These are phyloP conservation scores for Lampris incognitus DNA, from an alignment of 2,113 vertebrate species.

Conservation along the genomic window DNA sequence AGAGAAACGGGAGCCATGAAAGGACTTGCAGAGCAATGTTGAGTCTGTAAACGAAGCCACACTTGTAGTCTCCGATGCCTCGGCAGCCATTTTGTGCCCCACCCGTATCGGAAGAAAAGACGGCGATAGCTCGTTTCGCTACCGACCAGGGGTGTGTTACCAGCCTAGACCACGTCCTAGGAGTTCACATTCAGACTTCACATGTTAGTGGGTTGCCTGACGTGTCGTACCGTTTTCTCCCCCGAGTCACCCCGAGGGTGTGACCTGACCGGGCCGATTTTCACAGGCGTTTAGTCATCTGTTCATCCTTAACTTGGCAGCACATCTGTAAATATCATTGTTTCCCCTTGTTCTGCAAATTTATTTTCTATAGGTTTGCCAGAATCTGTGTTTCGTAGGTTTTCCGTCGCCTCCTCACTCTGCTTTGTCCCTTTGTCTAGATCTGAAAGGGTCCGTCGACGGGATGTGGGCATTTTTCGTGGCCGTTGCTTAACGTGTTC, in stretches of 20 bases:
- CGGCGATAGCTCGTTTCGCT: not conserved
- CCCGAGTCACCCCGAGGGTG: not conserved
- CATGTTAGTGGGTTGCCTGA: not conserved
- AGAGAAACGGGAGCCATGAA: constrained; percentile 14
- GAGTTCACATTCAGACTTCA: not conserved
- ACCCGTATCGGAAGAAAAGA: constrained; percentile 20
- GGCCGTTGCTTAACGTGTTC: not conserved
- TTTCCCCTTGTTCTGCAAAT: no score
- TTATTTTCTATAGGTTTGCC: no score
- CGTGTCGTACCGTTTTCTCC: not conserved
- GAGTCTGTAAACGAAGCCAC: not conserved
- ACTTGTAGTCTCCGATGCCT: not conserved
- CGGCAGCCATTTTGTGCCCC: constrained; percentile 15
- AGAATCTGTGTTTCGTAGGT: no score
- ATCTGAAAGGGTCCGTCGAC: no score
- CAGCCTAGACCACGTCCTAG: not conserved
- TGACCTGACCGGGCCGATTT: not conserved
- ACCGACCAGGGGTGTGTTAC: not conserved
- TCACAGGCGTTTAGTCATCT: not conserved
- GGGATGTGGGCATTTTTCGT: no score
- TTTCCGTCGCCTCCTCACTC: no score
- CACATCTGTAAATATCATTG: no score
- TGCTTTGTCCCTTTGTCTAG: no score
- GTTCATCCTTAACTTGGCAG: no score
- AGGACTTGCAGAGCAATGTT: not conserved